Percentiles rank a stretch among this genome's conserved stretches.
These are phyloP conservation scores for Prietella phreatophila DNA, from an alignment of 2,113 vertebrate species.

Conservation along the genomic window DNA sequence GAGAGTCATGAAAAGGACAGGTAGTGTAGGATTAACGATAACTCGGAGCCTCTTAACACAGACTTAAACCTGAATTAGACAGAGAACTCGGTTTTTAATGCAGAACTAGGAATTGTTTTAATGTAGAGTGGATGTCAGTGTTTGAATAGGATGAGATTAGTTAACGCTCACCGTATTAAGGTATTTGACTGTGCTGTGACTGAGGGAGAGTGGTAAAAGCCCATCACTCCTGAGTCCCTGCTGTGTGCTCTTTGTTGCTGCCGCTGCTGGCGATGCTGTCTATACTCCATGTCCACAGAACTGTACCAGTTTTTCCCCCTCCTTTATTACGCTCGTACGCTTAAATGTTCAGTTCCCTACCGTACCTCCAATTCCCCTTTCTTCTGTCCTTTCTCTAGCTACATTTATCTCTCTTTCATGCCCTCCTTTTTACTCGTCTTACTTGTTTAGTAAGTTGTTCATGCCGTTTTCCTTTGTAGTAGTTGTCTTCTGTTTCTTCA, in stretches of 20 bases:
- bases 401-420: conserved; percentile 15
- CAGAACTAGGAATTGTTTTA: neutral
- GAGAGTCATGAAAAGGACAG: conserved; percentile 79
- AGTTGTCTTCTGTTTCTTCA: neutral
- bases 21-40: conserved; percentile 61
- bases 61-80: neutral
- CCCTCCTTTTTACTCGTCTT: conserved; percentile 14
- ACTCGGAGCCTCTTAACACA: neutral
- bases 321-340: conserved; percentile 38
- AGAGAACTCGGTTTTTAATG: too few relatives aligned
- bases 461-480: neutral
- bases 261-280: conserved; percentile 55
- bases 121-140: neutral
- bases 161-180: neutral
- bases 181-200: conserved; percentile 49
- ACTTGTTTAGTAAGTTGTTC: neutral
- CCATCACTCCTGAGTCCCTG: conserved; percentile 66
- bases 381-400: conserved; percentile 18
- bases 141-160: neutral
- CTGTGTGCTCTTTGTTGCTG: conserved; percentile 70
- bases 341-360: conserved; percentile 16
- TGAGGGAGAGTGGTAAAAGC: conserved; percentile 69
- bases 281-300: conserved; percentile 55
- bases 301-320: conserved; percentile 48
- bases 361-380: neutral